Evolutionary conservation across 2,888 invertebrate genomes (phyloP).

Genomic region (Xylota segnis): DNA sequence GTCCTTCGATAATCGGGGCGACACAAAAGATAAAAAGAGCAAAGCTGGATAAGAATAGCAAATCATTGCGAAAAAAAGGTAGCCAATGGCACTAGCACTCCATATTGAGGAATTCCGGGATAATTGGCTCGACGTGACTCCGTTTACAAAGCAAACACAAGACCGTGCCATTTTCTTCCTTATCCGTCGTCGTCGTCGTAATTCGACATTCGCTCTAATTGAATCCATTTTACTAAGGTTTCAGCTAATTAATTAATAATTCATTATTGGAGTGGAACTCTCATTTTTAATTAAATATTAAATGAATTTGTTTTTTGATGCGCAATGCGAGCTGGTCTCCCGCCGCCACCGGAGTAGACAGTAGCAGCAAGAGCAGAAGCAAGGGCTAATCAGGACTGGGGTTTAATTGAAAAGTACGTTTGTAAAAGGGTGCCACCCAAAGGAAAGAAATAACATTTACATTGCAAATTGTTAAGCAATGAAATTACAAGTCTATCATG

Average conservation of each 20-base stretch:
- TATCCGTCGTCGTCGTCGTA: not conserved
- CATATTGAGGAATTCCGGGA: not conserved
- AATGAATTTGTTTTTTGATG: slow-evolving; percentile 44
- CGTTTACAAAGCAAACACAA: slow-evolving; percentile 28
- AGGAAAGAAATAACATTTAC: slow-evolving; percentile 33
- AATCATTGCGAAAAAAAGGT: not conserved
- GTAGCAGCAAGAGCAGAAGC: not conserved
- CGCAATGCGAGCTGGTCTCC: not conserved
- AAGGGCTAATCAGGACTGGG: slow-evolving; percentile 29
- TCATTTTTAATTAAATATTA: slow-evolving; percentile 59
- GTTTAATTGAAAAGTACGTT: slow-evolving; percentile 42
- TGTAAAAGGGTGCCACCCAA: slow-evolving; percentile 18
- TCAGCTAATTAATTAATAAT: slow-evolving; percentile 42
- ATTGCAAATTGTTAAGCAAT: slow-evolving; percentile 45
- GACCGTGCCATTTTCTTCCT: not conserved
- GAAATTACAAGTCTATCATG: slow-evolving; percentile 36
- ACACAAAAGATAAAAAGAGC: not conserved
- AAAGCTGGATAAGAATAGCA: slow-evolving; percentile 11
- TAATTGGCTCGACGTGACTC: slow-evolving; percentile 19
- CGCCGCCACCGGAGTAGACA: not conserved
- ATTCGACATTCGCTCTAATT: slow-evolving; percentile 34
- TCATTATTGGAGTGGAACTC: slow-evolving; percentile 47
- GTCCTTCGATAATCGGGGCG: not conserved
- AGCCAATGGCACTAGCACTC: slow-evolving; percentile 7
- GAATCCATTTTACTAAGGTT: slow-evolving; percentile 39